Evolutionary conservation across 2,888 invertebrate genomes (phyloP), one percentile per base, ranked within the genome.

Genomic region (Tillus elongatus): DNA sequence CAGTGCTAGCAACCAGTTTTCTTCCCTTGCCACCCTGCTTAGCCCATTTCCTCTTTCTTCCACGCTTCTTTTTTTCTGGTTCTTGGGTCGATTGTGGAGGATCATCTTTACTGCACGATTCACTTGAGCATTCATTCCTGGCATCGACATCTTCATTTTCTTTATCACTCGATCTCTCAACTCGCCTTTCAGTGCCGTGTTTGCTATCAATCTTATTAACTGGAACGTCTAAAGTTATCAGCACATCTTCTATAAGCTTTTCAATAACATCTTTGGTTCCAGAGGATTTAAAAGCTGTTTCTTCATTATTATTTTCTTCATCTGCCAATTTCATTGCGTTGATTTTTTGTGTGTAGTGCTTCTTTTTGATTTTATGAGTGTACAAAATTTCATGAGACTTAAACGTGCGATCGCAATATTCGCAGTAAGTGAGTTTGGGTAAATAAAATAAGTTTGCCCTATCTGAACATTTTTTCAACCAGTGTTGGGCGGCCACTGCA

Each of bases 341-440:
- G n/a, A 57, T 49, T 43, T 64, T 70, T 31, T 58, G 64, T 41
- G 49, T 63, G 46, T 61, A 69, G 56, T 64, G 67, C 35, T 61
- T 72, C 62, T 62, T 67, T 58, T 71, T 68, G 29, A 73, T 72
- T 48, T 71, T 73, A 41, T 75, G 74, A 29, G 71, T 72, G 47
- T 72, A 72, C n/a, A 77, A 65, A 2, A 67, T 49, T 15, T 71
- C 68, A 35, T 71, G 60, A 9, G 70, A 69, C 45, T 70, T 71
- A 43, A 68, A 68, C 2, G 69, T 69, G 12, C 67, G 59, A 42
- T 68, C 65, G 39, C 71, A 71, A 27, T 63, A 56, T 43, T 69
- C 66, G 46, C 71, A 71, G 11, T 65, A 59, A 8, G 66, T 66
- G 27, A 65, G 52, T 35, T 64, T 66, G 2, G 67, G 61, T 2